Evolutionary conservation across 2,888 invertebrate species (phyloP).

Genomic region (Actias luna): DNA sequence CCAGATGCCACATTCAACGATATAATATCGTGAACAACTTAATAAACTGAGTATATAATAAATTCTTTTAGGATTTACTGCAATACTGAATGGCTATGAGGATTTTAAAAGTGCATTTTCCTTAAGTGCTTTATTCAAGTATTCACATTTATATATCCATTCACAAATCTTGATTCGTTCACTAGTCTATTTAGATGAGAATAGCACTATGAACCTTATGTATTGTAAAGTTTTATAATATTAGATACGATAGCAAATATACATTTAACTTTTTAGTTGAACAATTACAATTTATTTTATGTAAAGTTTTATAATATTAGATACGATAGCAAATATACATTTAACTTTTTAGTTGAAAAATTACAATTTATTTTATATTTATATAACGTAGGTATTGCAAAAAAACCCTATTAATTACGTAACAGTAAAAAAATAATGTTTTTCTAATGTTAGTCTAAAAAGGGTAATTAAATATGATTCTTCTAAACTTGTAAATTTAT

Average conservation of each 20-base stretch:
- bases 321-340: too few relatives aligned
- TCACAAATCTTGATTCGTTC: not conserved
- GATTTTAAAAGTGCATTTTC: conserved; percentile 13
- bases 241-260: not conserved
- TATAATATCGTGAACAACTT: conserved; percentile 8
- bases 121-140: conserved; percentile 17
- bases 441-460: too few relatives aligned
- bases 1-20: conserved; percentile 24
- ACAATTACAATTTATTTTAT: too few relatives aligned
- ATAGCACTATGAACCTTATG: not conserved
- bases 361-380: not conserved
- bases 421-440: too few relatives aligned
- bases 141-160: not conserved
- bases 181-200: not conserved
- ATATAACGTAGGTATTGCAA: too few relatives aligned
- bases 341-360: too few relatives aligned
- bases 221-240: not conserved
- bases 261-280: too few relatives aligned
- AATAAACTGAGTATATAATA: not conserved
- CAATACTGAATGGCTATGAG: not conserved
- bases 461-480: too few relatives aligned
- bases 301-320: not conserved
- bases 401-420: too few relatives aligned
- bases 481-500: too few relatives aligned
- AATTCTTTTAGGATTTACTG: not conserved